Conservation (phyloP, 2,888 invertebrate genomes). For the Drosophila siamana region DNA sequence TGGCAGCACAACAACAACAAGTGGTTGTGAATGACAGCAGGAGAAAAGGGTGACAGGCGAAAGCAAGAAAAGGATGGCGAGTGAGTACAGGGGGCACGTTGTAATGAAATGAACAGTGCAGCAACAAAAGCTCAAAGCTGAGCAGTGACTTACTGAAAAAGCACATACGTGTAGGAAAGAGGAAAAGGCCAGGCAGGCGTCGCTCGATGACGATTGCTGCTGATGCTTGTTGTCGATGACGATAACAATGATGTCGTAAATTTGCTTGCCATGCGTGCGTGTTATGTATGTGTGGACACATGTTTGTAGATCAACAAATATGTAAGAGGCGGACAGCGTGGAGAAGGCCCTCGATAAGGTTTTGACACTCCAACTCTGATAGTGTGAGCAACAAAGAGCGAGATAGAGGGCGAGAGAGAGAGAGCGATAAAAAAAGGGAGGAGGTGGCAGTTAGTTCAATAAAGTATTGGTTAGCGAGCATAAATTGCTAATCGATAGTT, state of each 20-base stretch:
- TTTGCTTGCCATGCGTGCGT: conserved; percentile 11
- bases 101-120: neutral
- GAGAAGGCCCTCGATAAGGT: conserved; percentile 38
- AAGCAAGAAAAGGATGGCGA: neutral
- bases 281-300: conserved; percentile 2
- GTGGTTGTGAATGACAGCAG: conserved; percentile 41
- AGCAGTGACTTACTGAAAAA: neutral
- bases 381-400: conserved; percentile 20
- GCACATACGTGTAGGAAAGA: neutral
- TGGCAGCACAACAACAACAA: conserved; percentile 42
- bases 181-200: neutral
- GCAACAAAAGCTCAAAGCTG: neutral
- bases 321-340: conserved; percentile 6
- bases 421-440: neutral
- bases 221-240: conserved; percentile 18
- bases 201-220: conserved; percentile 15
- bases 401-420: neutral
- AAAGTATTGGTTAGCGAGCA: conserved; percentile 8
- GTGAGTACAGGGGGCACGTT: neutral
- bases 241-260: conserved; percentile 48
- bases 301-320: conserved; percentile 17
- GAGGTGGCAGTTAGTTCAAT: no score
- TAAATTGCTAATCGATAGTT: conserved; percentile 25
- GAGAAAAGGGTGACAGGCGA: neutral
- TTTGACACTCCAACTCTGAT: conserved; percentile 48